phyloP scores from a whole-genome alignment of 2,797 vertebrate genomes.

The Tiaroga cobitis region DNA sequence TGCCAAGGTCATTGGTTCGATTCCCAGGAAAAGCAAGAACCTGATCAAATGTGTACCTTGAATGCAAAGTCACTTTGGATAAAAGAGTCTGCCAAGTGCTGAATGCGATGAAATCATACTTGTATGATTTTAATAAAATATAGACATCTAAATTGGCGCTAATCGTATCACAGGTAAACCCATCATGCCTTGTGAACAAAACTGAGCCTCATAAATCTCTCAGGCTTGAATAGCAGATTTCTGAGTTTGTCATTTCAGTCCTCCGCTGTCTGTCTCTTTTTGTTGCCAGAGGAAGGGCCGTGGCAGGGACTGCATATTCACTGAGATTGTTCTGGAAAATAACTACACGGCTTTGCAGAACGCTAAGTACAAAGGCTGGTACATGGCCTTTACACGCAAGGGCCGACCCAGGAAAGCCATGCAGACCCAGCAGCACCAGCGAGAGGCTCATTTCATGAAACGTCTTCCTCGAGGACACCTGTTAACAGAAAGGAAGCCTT shows the following conservation, averaged over 20 bases:
- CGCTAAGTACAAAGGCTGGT: conserved; percentile 97
- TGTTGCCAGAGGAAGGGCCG: conserved; percentile 88
- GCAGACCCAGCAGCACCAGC: conserved; percentile 96
- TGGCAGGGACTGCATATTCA: conserved; percentile 98
- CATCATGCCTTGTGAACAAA: conserved; percentile 23
- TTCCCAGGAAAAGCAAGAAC: background rate
- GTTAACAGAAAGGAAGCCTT: conserved; percentile 89
- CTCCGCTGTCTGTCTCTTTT: conserved; percentile 29
- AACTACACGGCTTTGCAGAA: conserved; percentile 99
- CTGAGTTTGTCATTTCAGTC: conserved; percentile 21
- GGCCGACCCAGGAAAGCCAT: conserved; percentile 95
- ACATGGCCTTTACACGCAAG: conserved; percentile 98
- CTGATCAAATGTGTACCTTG: background rate
- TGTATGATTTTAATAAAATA: background rate
- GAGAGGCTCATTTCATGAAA: conserved; percentile 99
- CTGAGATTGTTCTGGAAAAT: conserved; percentile 98
- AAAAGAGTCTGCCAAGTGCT: background rate
- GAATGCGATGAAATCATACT: background rate
- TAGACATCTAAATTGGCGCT: conserved; percentile 13
- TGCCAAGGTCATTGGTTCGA: background rate
- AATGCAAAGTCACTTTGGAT: background rate
- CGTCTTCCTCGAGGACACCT: conserved; percentile 93
- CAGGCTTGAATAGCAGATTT: conserved; percentile 29
- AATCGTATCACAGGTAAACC: conserved; percentile 8
- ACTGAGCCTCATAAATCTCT: conserved; percentile 25